phyloP scores from a whole-genome alignment of 2,888 invertebrate genomes.

The Plebejus melissa region DNA sequence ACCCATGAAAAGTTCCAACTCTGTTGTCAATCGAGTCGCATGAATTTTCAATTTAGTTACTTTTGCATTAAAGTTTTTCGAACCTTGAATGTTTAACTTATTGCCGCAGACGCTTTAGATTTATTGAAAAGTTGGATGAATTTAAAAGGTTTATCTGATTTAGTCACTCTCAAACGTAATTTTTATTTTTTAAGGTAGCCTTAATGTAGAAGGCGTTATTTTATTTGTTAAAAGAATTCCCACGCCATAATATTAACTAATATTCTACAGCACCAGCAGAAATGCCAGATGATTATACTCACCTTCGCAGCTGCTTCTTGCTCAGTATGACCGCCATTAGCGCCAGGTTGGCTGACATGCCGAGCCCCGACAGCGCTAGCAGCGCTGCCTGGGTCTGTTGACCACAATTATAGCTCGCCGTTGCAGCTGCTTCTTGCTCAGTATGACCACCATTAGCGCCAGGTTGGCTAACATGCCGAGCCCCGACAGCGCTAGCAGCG shows the following conservation, averaged over 20 bases:
- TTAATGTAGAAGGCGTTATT: neutral
- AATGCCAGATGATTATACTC: slow-evolving; percentile 33
- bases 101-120: neutral
- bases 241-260: too few species aligned
- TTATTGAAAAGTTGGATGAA: neutral
- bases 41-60: neutral
- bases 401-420: slow-evolving; percentile 64
- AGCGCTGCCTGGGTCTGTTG: neutral
- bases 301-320: slow-evolving; percentile 89
- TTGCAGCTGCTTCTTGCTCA: slow-evolving; percentile 82
- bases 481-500: slow-evolving; percentile 73
- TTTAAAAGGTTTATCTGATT: neutral
- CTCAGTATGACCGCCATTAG: slow-evolving; percentile 89
- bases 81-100: neutral
- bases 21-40: neutral
- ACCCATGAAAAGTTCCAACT: neutral
- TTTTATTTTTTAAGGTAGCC: neutral
- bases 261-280: too few species aligned
- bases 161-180: neutral
- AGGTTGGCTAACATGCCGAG: slow-evolving; percentile 90
- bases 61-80: neutral
- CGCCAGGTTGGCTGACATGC: slow-evolving; percentile 89
- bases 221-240: too few species aligned
- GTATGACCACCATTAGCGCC: slow-evolving; percentile 88
- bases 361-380: slow-evolving; percentile 81